Evolutionary conservation across 2,888 invertebrate genomes (phyloP).

Genomic region (Nomada goodeniana): DNA sequence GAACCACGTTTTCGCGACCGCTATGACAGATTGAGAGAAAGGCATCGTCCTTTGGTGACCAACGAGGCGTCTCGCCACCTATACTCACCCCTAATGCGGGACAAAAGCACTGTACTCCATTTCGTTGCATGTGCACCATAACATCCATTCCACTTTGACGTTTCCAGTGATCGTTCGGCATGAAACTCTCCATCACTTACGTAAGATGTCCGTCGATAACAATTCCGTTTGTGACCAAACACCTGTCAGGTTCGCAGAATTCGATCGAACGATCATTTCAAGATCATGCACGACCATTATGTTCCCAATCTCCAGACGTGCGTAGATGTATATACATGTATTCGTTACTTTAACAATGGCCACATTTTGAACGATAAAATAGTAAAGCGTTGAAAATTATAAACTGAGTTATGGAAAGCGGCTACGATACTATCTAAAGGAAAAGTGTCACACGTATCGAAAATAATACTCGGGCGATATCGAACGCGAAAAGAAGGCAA

Average conservation of each 20-base stretch:
- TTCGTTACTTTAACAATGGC: too few relatives aligned
- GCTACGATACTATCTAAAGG: too few relatives aligned
- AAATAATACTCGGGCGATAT: too few relatives aligned
- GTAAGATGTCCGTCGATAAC: conserved; percentile 52
- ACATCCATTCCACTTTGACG: conserved; percentile 39
- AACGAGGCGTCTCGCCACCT: conserved; percentile 79
- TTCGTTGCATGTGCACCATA: conserved; percentile 58
- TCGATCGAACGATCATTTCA: neutral
- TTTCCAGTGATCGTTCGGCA: conserved; percentile 26
- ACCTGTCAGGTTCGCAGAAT: conserved; percentile 28
- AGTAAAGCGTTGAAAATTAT: too few relatives aligned
- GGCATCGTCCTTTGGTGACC: conserved; percentile 77
- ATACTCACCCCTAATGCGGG: conserved; percentile 54
- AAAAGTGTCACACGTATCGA: too few relatives aligned
- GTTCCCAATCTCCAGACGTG: too few relatives aligned
- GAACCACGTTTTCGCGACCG: conserved; percentile 69
- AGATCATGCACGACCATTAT: neutral
- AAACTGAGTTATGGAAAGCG: too few relatives aligned
- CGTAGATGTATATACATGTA: too few relatives aligned
- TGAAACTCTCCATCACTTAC: conserved; percentile 56
- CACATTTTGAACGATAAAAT: too few relatives aligned
- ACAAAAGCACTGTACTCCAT: conserved; percentile 69
- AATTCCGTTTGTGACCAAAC: conserved; percentile 13
- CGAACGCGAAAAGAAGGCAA: too few relatives aligned
- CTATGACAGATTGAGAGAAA: conserved; percentile 78